Percentiles rank a stretch among this genome's conserved stretches.
phyloP scores from a whole-genome alignment of 2,888 invertebrate genomes.

The Hoplodrina blanda region DNA sequence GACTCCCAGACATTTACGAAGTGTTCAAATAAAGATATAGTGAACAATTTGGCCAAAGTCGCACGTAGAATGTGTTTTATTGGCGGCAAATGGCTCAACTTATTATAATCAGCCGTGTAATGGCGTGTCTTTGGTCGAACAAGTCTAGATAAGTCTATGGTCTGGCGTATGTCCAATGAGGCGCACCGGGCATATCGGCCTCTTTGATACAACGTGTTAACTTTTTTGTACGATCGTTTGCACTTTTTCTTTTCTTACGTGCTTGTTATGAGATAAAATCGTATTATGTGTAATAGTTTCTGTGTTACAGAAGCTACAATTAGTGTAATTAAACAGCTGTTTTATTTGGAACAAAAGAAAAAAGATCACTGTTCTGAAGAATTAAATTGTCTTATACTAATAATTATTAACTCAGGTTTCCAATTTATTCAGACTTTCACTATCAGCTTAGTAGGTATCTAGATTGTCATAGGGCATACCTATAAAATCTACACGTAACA shows the following conservation, averaged over 20 bases:
- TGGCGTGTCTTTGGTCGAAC: constrained; percentile 54
- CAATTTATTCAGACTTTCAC: constrained; percentile 30
- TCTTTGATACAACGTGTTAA: constrained; percentile 48
- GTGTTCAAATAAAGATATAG: constrained; percentile 43
- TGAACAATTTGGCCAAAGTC: constrained; percentile 49
- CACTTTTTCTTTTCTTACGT: constrained; percentile 33
- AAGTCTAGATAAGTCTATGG: constrained; percentile 60
- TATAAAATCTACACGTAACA: constrained; percentile 33
- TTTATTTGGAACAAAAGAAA: constrained; percentile 3
- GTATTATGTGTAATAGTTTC: constrained; percentile 23
- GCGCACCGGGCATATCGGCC: constrained; percentile 44
- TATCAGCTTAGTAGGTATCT: constrained; percentile 12
- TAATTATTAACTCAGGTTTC: too few species aligned
- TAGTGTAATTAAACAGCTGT: constrained; percentile 3
- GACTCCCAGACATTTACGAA: constrained; percentile 16
- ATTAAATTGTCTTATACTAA: too few species aligned
- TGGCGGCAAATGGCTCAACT: constrained; percentile 58
- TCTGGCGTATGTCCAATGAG: constrained; percentile 60
- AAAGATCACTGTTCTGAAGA: background rate
- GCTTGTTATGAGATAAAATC: constrained; percentile 25
- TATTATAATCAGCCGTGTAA: constrained; percentile 60
- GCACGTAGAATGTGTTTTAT: constrained; percentile 48
- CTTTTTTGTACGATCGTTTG: constrained; percentile 42
- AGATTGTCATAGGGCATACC: constrained; percentile 25
- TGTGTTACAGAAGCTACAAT: constrained; percentile 16